Conservation (phyloP, 2,888 invertebrate genomes). For the Acrobasis consociella region DNA sequence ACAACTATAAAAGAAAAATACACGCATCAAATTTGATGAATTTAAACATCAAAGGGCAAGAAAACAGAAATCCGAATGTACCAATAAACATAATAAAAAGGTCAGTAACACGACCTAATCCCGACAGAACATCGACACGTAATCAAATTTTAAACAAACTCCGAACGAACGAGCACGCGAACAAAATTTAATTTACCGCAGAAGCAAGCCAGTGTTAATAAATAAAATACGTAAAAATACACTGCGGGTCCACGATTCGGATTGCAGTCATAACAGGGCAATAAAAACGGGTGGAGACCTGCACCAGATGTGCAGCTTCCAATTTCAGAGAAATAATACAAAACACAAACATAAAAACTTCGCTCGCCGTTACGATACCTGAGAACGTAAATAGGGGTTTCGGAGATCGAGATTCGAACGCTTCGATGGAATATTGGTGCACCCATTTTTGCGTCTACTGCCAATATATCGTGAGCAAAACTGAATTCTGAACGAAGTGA, state of each 20-base stretch:
- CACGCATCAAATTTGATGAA: too few relatives aligned
- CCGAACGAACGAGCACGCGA: slow-evolving; percentile 42
- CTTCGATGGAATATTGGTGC: slow-evolving; percentile 54
- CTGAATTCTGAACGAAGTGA: slow-evolving; percentile 34
- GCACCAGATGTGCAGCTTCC: slow-evolving; percentile 69
- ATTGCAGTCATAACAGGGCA: slow-evolving; percentile 72
- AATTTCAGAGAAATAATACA: slow-evolving; percentile 65
- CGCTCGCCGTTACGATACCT: slow-evolving; percentile 64
- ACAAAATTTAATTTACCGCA: slow-evolving; percentile 57
- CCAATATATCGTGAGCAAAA: slow-evolving; percentile 33
- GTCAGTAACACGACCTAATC: slow-evolving; percentile 17
- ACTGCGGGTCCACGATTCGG: slow-evolving; percentile 50
- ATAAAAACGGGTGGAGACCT: slow-evolving; percentile 57
- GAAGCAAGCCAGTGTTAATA: slow-evolving; percentile 53
- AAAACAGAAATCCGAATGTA: neutral
- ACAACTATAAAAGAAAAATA: slow-evolving; percentile 3
- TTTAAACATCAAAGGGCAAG: neutral
- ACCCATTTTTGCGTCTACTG: slow-evolving; percentile 46
- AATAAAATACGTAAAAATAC: slow-evolving; percentile 64
- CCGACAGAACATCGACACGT: slow-evolving; percentile 30
- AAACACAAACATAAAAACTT: slow-evolving; percentile 57
- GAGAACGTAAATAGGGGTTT: slow-evolving; percentile 68
- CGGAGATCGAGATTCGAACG: slow-evolving; percentile 58
- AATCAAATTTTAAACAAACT: slow-evolving; percentile 50
- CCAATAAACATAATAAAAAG: neutral